Percentiles rank a stretch among this genome's conserved stretches.
phyloP scores from a whole-genome alignment of 2,888 invertebrate genomes.

The Cerastoderma edule region DNA sequence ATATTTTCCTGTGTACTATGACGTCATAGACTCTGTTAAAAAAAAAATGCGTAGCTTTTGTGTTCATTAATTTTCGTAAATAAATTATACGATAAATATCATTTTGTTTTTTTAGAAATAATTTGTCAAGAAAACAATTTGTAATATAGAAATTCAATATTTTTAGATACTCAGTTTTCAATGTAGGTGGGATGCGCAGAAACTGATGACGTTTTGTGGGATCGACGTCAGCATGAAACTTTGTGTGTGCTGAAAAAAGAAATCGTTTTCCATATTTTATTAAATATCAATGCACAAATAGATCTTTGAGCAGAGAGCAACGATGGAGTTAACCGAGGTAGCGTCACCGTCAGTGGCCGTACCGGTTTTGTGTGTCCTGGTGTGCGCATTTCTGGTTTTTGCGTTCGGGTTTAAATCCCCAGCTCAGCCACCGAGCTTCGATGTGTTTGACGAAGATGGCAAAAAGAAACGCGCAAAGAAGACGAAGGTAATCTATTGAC shows the following conservation, averaged over 20 bases:
- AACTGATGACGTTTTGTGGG: conserved; percentile 73
- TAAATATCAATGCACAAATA: conserved; percentile 21
- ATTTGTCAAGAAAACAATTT: too few relatives aligned
- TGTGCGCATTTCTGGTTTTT: conserved; percentile 90
- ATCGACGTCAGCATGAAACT: conserved; percentile 78
- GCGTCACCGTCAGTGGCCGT: conserved; percentile 85
- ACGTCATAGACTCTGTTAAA: too few relatives aligned
- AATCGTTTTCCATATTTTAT: conserved; percentile 70
- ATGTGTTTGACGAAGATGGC: conserved; percentile 75
- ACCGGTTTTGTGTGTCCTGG: conserved; percentile 88
- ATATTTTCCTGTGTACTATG: too few relatives aligned
- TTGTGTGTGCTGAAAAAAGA: conserved; percentile 39
- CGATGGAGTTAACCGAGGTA: conserved; percentile 81
- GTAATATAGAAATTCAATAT: too few relatives aligned
- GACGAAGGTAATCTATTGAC: conserved; percentile 74
- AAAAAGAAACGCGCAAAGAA: conserved; percentile 68
- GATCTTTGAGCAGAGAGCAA: background rate
- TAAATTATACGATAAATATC: too few relatives aligned
- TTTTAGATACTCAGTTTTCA: too few relatives aligned
- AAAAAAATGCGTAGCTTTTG: too few relatives aligned
- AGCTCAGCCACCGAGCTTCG: conserved; percentile 87
- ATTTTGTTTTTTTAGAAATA: too few relatives aligned
- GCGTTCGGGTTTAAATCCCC: conserved; percentile 92
- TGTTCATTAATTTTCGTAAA: too few relatives aligned
- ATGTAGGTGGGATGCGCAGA: conserved; percentile 25